These are phyloP conservation scores for Chloropsis hardwickii DNA, from an alignment of 2,113 vertebrate genomes.

Conservation along the genomic window DNA sequence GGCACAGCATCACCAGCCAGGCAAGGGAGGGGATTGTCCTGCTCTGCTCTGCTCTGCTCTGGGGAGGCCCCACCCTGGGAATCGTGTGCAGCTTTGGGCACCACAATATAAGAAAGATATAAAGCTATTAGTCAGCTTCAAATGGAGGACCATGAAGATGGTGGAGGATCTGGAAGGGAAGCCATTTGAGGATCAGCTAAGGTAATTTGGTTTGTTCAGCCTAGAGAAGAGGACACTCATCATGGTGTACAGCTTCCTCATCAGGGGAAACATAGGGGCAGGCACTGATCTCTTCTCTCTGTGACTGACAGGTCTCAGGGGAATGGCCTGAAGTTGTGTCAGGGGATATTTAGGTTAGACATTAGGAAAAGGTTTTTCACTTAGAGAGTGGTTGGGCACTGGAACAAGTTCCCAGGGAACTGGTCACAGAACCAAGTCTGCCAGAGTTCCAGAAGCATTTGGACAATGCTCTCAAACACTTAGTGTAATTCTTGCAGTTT, in stretches of 20 bases:
- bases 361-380: neutral
- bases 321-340: neutral
- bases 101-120: neutral
- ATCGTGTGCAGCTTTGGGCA: neutral
- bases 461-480: too few species aligned
- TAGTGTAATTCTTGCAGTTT: neutral
- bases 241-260: neutral
- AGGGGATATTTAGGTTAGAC: neutral
- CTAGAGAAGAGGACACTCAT: neutral
- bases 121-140: neutral
- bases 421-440: neutral
- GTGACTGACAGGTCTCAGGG: too few species aligned
- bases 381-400: too few species aligned
- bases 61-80: neutral
- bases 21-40: neutral
- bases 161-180: neutral
- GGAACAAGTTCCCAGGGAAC: neutral
- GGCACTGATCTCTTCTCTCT: neutral
- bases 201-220: neutral
- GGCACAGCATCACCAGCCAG: fast-evolving
- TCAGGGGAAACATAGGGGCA: neutral
- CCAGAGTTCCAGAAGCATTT: neutral
- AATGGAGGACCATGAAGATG: neutral
- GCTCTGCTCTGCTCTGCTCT: fast-evolving
- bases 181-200: neutral